phyloP scores from a whole-genome alignment of 2,888 invertebrate species.

The Andrena haemorrhoa region DNA sequence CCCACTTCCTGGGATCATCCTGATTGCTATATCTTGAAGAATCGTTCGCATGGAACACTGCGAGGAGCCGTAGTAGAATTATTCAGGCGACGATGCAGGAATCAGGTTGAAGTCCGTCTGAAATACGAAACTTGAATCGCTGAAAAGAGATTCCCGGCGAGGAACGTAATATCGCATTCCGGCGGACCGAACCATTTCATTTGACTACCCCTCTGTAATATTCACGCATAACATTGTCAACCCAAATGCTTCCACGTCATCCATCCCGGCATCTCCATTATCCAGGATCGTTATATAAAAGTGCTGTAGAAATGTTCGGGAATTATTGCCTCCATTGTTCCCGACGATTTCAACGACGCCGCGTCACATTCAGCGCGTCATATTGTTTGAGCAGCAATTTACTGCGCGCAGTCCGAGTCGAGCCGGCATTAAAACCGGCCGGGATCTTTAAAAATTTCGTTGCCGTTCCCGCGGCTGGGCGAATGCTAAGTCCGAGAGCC shows the following conservation, averaged over 20 bases:
- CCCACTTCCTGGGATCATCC: too few relatives aligned
- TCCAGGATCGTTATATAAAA: constrained; percentile 19
- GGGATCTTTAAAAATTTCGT: background rate
- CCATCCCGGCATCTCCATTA: constrained; percentile 3
- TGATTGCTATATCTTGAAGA: too few relatives aligned
- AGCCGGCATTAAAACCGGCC: background rate
- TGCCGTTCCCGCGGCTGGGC: background rate
- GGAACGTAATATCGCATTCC: constrained; percentile 3
- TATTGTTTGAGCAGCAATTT: constrained; percentile 41
- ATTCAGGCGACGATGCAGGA: background rate
- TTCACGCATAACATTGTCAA: constrained; percentile 13
- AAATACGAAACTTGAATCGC: background rate
- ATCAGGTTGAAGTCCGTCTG: background rate
- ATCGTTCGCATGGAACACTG: too few relatives aligned
- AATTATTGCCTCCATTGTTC: constrained; percentile 45
- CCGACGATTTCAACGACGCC: constrained; percentile 16
- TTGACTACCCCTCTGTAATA: background rate
- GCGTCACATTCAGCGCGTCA: constrained; percentile 26
- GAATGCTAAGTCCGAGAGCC: background rate
- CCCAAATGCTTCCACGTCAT: constrained; percentile 13
- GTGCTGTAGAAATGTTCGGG: background rate
- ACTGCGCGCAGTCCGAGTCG: background rate
- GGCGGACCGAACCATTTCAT: background rate
- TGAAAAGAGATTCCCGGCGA: background rate
- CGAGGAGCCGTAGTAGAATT: background rate